Base-by-base conservation (phyloP, 2,888 invertebrate genomes). In the Megalurothrips usitatus region DNA sequence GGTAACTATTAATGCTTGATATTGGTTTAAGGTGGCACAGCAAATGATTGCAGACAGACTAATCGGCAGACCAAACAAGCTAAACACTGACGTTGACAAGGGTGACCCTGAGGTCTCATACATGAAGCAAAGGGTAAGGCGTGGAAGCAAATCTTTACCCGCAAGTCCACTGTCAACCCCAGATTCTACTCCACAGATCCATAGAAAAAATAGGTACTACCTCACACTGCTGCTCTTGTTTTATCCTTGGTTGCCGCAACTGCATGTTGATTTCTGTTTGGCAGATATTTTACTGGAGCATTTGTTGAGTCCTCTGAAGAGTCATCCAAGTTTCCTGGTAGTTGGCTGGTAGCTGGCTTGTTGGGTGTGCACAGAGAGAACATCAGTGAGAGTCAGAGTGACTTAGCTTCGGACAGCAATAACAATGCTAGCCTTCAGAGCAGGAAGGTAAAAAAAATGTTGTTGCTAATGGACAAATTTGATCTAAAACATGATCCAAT, bases 91-190 rank as follows among this genome's bases (percentile, higher is more conserved):
- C 26, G 26, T 12, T 75, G 68, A 26, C 23, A 26, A 75, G 9
- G 68, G 23, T 26, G 68, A 26, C 23, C 23, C 26, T 26, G 68
- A 75, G 23, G 23, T 75, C 6, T 26, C 23, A 10, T 75, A 75
- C 68, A 23, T 75, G 23, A 75, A 75, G 26, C 68, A 75, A 23
- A n/a, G 68, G 26, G 68, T 75, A 11, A 88, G 92, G 1, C 89
- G 93, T 82, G 93, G 92, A 82, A 94, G 93, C 86, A 91, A 89
- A 87, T 94, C 93, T 28, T 87, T 94, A 82, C 94, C 94, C 0
- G 90, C 91, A 0, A 91, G 93, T 0, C 94, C 94, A 0, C 86
- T 91, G 4, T 88, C 90, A 81, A 91, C 93, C 19, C 93, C 93
- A 0, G 87, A 87, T 23, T 86, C 87, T 43, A 92, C 92, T 79